Evolutionary conservation across 2,797 vertebrate species (phyloP).

Genomic region (Lithobates sylvaticus): DNA sequence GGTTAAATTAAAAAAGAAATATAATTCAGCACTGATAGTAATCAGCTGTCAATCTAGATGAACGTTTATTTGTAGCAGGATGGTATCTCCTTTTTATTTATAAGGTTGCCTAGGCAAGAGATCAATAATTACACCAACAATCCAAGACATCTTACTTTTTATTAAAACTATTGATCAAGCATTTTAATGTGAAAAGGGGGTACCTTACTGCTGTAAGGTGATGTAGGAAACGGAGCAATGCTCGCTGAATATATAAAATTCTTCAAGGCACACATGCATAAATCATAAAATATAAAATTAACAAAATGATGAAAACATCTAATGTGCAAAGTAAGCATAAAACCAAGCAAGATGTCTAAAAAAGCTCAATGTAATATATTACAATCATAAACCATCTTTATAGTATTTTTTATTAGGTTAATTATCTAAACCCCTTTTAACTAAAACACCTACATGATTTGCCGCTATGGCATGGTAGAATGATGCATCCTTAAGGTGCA

Average conservation of each 20-base stretch:
- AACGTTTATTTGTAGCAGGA: not conserved
- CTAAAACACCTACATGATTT: not conserved
- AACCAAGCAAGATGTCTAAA: conserved; percentile 2
- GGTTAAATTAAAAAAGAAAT: not conserved
- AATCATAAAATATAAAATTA: not conserved
- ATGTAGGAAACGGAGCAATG: not conserved
- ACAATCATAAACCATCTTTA: not conserved
- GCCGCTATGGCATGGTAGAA: not conserved
- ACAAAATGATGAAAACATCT: not conserved
- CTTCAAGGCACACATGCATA: not conserved
- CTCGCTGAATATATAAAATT: not conserved
- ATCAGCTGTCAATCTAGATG: not conserved
- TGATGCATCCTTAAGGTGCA: not conserved
- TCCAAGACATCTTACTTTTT: conserved; percentile 2
- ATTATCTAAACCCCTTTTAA: not conserved
- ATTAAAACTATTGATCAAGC: not conserved
- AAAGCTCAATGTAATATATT: conserved; percentile 21
- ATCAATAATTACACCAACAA: not conserved
- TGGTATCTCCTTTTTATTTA: not conserved
- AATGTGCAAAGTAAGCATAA: conserved; percentile 25
- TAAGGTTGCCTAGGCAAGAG: not conserved
- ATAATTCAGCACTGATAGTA: not conserved
- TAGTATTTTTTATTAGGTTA: not conserved
- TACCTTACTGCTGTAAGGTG: not conserved
- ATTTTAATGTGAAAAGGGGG: not conserved